Base-by-base conservation (phyloP, 2,113 vertebrate species). In the Cricetomys ansorgei region DNA sequence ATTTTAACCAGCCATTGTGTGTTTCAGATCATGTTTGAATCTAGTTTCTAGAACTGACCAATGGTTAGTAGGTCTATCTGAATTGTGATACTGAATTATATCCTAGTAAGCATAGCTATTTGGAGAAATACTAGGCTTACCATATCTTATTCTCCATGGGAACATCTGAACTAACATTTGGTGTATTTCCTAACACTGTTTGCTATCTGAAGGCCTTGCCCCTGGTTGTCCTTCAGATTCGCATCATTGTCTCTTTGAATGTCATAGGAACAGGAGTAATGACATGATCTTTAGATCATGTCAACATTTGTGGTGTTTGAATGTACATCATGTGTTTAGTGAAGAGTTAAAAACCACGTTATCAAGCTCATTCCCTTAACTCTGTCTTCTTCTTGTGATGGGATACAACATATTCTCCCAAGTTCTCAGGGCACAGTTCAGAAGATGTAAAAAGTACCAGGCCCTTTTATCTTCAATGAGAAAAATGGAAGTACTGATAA, bases 11-110 rank as follows among this genome's bases (percentile, higher is more conserved):
- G 50, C 5, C 2, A 64, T n/a, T 87, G 11, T 27, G 13, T 79
- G 21, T 80, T 94, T 91, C 31, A 94, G 21, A 77, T 89, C 21
- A 23, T 94, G 69, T 19, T 75, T n/a, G 25, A 75, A 59, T 67
- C 64, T 88, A 65, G 43, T 95, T 89, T 96, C 23, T 89, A 67
- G 83, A 90, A 83, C 45, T 48, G 64, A 16, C 62, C 8, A n/a
- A 92, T 59, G 43, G 4, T 93, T 83, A 27, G 9, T 87, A 75
- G 70, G 81, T 13, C 10, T 62, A 21, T 94, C 72, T 91, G 91
- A 94, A 84, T 55, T 84, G 75, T 70, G 69, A 59, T 34, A 7
- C 50, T 84, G 19, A n/a, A 43, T n/a, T 79, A 3, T 40, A 48
- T 70, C 45, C 4, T 1, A 75, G 9, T 40, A 62, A 48, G 5